Percentiles rank a stretch among this genome's conserved stretches.
These are phyloP conservation scores for Amazona guildingii DNA, from an alignment of 2,113 vertebrate genomes.

Conservation along the genomic window DNA sequence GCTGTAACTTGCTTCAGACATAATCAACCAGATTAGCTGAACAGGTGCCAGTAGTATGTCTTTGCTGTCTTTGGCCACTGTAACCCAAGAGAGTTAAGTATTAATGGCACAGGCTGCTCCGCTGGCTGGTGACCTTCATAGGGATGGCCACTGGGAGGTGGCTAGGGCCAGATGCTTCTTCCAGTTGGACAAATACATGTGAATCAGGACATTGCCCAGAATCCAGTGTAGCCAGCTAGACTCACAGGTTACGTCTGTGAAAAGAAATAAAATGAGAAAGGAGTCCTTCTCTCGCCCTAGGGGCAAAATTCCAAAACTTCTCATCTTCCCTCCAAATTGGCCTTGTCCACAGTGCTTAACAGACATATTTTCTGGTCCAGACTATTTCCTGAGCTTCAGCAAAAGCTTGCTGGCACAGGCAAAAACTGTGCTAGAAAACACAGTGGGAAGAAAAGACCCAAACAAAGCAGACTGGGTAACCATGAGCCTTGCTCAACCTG, in stretches of 20 bases:
- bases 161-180: neutral
- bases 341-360: neutral
- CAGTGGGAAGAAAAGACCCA: neutral
- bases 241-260: neutral
- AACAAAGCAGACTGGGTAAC: neutral
- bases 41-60: fast-evolving
- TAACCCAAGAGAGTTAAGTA: neutral
- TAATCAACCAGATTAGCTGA: neutral
- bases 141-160: neutral
- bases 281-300: neutral
- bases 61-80: neutral
- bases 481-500: neutral
- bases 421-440: neutral
- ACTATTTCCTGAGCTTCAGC: neutral
- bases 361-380: neutral
- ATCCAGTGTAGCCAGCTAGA: neutral
- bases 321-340: neutral
- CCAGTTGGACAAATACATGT: neutral
- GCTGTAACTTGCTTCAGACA: neutral
- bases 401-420: neutral
- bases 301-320: neutral
- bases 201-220: neutral
- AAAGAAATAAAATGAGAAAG: neutral
- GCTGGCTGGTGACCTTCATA: neutral
- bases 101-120: neutral